These are phyloP conservation scores for Carpatolechia fugitivella DNA, from an alignment of 2,888 invertebrate species.

Conservation along the genomic window DNA sequence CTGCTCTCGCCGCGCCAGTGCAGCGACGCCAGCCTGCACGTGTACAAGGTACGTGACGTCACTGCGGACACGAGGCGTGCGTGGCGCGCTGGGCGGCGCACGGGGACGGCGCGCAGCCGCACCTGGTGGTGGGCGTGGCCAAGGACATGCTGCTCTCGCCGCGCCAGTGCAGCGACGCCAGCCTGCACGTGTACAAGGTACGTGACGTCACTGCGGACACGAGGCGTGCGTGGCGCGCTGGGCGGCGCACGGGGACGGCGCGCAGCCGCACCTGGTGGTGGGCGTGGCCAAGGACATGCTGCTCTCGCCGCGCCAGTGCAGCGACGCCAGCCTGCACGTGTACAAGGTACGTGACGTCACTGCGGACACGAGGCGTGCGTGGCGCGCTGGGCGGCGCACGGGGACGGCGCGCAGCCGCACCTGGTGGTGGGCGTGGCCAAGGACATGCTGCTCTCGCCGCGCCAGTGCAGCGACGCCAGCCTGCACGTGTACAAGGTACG, in stretches of 20 bases:
- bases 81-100: constrained; percentile 87
- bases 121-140: constrained; percentile 93
- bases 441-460: constrained; percentile 93
- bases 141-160: constrained; percentile 95
- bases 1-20: constrained; percentile 92
- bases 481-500: constrained; percentile 90
- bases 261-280: constrained; percentile 83
- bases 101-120: constrained; percentile 61
- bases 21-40: constrained; percentile 90
- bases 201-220: background rate
- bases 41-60: constrained; percentile 82
- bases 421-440: constrained; percentile 95
- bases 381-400: constrained; percentile 85
- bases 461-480: constrained; percentile 89
- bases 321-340: constrained; percentile 91
- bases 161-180: constrained; percentile 88
- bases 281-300: constrained; percentile 95
- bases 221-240: constrained; percentile 91
- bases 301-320: constrained; percentile 91
- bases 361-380: constrained; percentile 85
- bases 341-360: constrained; percentile 79
- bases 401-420: constrained; percentile 66
- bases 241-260: constrained; percentile 72
- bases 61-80: constrained; percentile 80
- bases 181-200: constrained; percentile 91